phyloP scores from a whole-genome alignment of 2,113 vertebrate species.

The Leucopternis melanops region DNA sequence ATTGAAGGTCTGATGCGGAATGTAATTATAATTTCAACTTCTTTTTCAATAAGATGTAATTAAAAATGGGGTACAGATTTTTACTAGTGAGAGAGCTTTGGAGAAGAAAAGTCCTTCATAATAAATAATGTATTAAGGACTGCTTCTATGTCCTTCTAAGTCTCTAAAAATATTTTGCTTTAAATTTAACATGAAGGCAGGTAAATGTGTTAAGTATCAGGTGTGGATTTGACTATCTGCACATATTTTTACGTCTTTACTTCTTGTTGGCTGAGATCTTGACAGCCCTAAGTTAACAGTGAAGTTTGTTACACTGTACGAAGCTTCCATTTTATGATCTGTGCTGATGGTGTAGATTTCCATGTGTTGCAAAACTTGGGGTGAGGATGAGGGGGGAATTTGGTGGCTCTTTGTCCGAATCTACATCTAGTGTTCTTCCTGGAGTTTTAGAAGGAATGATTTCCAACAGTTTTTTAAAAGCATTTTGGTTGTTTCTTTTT shows the following conservation, averaged over 20 bases:
- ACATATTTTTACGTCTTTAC: not conserved
- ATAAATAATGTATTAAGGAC: not conserved
- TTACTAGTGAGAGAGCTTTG: not conserved
- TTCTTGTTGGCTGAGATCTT: not conserved
- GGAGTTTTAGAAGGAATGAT: not conserved
- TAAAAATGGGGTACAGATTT: not conserved
- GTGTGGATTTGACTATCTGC: not conserved
- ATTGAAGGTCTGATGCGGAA: not conserved
- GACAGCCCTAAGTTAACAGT: not conserved
- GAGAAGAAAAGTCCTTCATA: not conserved
- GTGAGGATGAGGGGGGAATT: not conserved
- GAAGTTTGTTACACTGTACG: not conserved
- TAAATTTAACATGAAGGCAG: not conserved
- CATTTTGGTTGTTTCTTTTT: not conserved
- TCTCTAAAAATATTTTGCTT: not conserved
- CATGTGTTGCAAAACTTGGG: not conserved
- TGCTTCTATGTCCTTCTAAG: not conserved
- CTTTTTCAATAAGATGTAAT: not conserved
- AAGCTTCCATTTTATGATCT: not conserved
- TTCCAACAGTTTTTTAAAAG: not conserved
- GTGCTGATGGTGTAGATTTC: not conserved
- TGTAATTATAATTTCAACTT: not conserved
- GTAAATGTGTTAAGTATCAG: not conserved
- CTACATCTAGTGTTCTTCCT: not conserved
- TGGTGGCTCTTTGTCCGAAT: not conserved